A percentile compares a stretch with the other conserved stretches of the same genome.
phyloP scores from a whole-genome alignment of 2,113 vertebrate species.

The Rhinopomastus cyanomelas region DNA sequence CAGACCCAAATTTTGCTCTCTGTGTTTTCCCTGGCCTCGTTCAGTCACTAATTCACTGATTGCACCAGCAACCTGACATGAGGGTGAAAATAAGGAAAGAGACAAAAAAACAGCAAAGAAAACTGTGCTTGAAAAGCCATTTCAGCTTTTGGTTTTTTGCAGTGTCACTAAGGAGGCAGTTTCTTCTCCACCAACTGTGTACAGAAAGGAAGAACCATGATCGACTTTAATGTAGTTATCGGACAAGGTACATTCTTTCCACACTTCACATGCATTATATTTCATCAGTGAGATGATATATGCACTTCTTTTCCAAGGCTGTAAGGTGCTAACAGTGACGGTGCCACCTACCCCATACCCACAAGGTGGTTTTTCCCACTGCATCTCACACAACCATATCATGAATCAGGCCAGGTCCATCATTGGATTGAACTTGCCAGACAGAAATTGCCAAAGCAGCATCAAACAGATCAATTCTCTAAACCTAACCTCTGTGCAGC shows the following conservation, averaged over 20 bases:
- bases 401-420: not conserved
- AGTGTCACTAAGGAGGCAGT: not conserved
- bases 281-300: not conserved
- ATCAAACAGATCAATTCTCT: not conserved
- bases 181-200: not conserved
- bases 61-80: not conserved
- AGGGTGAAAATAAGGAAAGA: not conserved
- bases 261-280: not conserved
- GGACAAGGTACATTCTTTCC: not conserved
- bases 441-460: not conserved
- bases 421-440: not conserved
- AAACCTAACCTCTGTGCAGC: not conserved
- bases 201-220: not conserved
- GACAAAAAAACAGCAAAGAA: not conserved
- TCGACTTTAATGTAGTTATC: not conserved
- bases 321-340: not conserved
- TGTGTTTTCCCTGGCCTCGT: not conserved
- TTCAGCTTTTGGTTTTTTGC: not conserved
- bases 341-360: not conserved
- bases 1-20: not conserved
- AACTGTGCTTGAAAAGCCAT: not conserved
- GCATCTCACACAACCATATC: accelerated
- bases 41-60: not conserved
- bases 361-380: not conserved
- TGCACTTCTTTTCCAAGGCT: not conserved